Conservation (phyloP, 2,113 vertebrate genomes). For the Corvus hawaiiensis region DNA sequence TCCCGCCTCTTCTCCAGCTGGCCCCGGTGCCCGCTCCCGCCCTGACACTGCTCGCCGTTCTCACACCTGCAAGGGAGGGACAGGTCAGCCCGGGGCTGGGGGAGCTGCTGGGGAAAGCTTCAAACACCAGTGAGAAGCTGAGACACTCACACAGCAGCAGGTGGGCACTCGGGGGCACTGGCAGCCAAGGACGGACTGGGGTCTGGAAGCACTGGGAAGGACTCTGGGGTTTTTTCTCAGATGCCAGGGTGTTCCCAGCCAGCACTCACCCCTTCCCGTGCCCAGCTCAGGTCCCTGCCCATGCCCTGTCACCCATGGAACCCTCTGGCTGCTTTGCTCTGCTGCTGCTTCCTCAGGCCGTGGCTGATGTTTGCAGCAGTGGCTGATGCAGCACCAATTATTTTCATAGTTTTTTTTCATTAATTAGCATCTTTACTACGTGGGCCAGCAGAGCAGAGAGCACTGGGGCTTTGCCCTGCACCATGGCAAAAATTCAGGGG, state of each 20-base stretch:
- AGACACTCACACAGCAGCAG: background rate
- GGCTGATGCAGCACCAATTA: background rate
- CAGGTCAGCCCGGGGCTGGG: background rate
- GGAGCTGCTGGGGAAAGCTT: background rate
- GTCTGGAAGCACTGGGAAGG: background rate
- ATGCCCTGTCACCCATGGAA: background rate
- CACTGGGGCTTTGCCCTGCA: background rate
- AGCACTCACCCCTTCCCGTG: background rate
- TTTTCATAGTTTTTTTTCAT: background rate
- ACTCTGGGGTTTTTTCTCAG: background rate
- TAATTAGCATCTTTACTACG: background rate
- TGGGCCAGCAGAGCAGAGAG: background rate
- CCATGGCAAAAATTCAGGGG: background rate
- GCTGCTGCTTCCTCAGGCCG: background rate
- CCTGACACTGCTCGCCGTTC: slow-evolving; percentile 70
- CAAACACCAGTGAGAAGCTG: background rate
- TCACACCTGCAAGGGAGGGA: slow-evolving; percentile 75
- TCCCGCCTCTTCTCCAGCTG: slow-evolving; percentile 82
- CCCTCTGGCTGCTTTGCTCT: background rate
- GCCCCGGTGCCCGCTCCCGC: slow-evolving; percentile 61
- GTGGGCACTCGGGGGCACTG: accelerated
- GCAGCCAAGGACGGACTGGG: background rate
- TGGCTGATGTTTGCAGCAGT: background rate
- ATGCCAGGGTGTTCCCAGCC: background rate
- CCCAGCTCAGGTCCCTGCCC: background rate